phyloP scores from a whole-genome alignment of 2,888 invertebrate species.

The Matsumyia berberina region DNA sequence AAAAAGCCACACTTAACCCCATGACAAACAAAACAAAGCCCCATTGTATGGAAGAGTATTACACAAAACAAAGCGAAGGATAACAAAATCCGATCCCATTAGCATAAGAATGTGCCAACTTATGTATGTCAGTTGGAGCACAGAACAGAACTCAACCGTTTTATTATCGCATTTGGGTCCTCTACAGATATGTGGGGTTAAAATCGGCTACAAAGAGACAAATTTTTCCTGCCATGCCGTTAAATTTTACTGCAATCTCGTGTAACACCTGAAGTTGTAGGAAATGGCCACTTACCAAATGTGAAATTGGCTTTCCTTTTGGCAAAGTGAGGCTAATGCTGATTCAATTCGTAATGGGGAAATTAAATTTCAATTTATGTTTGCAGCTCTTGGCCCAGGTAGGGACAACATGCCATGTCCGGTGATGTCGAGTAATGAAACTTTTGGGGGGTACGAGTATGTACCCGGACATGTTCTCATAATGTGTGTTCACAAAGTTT shows the following conservation, averaged over 20 bases:
- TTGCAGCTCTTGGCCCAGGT: neutral
- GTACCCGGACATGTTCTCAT: no score
- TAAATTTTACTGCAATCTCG: constrained; percentile 55
- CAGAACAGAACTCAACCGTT: constrained; percentile 60
- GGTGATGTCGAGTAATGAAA: neutral
- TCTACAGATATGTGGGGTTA: constrained; percentile 5
- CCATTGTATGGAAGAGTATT: constrained; percentile 14
- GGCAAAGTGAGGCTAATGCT: constrained; percentile 41
- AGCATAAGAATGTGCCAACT: constrained; percentile 68
- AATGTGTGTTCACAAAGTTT: no score
- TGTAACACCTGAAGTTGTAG: constrained; percentile 57
- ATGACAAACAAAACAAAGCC: constrained; percentile 37
- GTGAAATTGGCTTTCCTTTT: constrained; percentile 31
- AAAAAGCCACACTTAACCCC: constrained; percentile 29
- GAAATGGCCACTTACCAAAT: constrained; percentile 45
- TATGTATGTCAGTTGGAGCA: constrained; percentile 37
- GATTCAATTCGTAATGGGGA: constrained; percentile 35
- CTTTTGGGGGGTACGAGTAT: no score
- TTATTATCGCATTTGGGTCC: constrained; percentile 58
- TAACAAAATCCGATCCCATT: constrained; percentile 57
- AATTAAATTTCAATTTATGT: constrained; percentile 51
- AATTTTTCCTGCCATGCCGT: constrained; percentile 24
- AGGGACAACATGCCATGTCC: neutral
- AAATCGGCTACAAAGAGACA: constrained; percentile 4
- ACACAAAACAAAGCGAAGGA: constrained; percentile 12